Evolutionary conservation across 2,888 invertebrate genomes (phyloP).

Genomic region (Protophormia terraenovae): DNA sequence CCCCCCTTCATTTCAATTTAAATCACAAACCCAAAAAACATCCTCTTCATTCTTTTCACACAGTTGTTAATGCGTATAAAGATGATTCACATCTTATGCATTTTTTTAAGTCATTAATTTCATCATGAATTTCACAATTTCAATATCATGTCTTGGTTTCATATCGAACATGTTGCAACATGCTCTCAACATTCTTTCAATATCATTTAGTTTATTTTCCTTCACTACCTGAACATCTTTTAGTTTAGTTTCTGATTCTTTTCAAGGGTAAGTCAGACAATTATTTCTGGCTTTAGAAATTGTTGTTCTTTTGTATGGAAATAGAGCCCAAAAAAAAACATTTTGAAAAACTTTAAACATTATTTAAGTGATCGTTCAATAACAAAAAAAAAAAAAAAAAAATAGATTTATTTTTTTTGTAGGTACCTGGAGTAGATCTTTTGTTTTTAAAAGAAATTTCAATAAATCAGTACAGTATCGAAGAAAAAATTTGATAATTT

Average conservation of each 20-base stretch:
- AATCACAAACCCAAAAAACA: neutral
- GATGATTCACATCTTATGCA: slow-evolving; percentile 45
- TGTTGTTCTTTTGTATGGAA: slow-evolving; percentile 1
- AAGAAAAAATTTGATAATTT: neutral
- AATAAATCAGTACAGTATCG: slow-evolving; percentile 41
- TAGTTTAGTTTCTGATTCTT: neutral
- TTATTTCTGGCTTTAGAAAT: neutral
- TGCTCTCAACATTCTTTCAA: slow-evolving; percentile 4
- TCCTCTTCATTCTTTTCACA: neutral
- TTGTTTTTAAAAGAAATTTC: slow-evolving; percentile 15
- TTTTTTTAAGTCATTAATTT: slow-evolving; percentile 42
- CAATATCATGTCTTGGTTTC: neutral
- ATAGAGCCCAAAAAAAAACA: neutral
- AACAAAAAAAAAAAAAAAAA: neutral
- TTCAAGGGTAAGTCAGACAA: slow-evolving; percentile 44
- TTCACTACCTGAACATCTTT: slow-evolving; percentile 27
- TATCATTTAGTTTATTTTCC: neutral
- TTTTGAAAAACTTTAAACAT: slow-evolving; percentile 15
- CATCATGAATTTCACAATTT: slow-evolving; percentile 54
- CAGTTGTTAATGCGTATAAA: neutral
- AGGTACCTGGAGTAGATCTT: slow-evolving; percentile 20
- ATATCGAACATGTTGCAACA: slow-evolving; percentile 37
- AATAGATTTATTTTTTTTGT: neutral
- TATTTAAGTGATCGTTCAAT: slow-evolving; percentile 23
- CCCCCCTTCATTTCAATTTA: neutral